Evolutionary conservation across 2,113 vertebrate genomes (phyloP).

Genomic region (Archocentrus centrarchus): DNA sequence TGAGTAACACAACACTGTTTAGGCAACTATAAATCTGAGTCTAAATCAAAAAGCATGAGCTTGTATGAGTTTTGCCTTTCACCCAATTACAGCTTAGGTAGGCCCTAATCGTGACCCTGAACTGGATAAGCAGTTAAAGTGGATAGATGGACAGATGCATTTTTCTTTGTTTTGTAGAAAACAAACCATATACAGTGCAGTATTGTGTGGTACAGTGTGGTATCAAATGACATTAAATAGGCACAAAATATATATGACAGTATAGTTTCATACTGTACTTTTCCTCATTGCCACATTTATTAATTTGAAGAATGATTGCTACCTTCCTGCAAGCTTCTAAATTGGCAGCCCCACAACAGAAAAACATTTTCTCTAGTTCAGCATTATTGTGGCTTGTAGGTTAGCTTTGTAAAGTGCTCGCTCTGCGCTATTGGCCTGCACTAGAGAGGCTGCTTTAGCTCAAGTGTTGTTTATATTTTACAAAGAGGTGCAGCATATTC

Average conservation of each 20-base stretch:
- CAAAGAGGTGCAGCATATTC: constrained; percentile 14
- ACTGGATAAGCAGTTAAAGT: not conserved
- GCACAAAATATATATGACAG: not conserved
- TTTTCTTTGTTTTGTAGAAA: not conserved
- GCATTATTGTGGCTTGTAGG: not conserved
- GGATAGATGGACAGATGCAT: not conserved
- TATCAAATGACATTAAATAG: not conserved
- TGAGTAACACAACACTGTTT: not conserved
- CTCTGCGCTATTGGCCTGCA: not conserved
- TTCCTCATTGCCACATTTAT: not conserved
- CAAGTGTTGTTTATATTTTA: constrained; percentile 5
- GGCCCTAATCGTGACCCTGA: not conserved
- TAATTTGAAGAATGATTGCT: constrained; percentile 1
- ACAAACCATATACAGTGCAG: not conserved
- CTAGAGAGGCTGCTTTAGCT: constrained; percentile 14
- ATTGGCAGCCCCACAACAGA: not conserved
- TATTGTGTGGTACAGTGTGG: not conserved
- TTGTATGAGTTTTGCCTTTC: not conserved
- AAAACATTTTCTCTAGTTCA: not conserved
- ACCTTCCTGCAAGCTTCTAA: not conserved
- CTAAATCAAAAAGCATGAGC: not conserved
- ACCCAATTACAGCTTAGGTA: not conserved
- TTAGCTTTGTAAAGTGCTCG: not conserved
- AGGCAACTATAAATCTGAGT: not conserved
- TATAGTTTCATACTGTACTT: not conserved